Conservation (phyloP, 2,797 vertebrate genomes). For the Anableps anableps region DNA sequence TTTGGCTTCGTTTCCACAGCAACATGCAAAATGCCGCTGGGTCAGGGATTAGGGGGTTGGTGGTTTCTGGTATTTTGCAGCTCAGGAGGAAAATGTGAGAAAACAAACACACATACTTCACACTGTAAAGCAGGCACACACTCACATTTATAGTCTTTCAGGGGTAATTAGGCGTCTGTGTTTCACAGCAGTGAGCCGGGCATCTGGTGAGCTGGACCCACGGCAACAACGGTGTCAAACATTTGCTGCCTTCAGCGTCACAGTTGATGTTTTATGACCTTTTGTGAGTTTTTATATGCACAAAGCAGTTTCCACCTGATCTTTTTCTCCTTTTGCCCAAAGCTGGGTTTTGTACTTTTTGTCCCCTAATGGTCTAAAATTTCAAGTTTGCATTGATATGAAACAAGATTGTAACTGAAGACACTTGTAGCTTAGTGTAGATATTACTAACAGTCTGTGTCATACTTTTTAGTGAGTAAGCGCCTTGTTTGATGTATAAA, state of each 20-base stretch:
- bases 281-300: constrained; percentile 8
- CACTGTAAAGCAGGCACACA: constrained; percentile 24
- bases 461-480: constrained; percentile 8
- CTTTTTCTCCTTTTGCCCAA: neutral
- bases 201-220: constrained; percentile 11
- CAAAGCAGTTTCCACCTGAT: neutral
- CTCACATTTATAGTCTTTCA: constrained; percentile 16
- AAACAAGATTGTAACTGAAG: neutral
- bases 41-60: constrained; percentile 45
- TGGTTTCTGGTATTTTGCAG: constrained; percentile 44
- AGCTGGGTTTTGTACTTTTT: neutral
- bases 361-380: neutral
- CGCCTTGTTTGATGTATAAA: constrained; percentile 3
- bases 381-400: neutral
- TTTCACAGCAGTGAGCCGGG: constrained; percentile 39
- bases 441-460: neutral
- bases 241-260: constrained; percentile 26
- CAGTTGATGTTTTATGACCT: constrained; percentile 26
- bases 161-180: constrained; percentile 46
- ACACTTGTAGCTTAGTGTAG: neutral
- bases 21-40: constrained; percentile 49
- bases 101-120: constrained; percentile 20
- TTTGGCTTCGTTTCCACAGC: constrained; percentile 43
- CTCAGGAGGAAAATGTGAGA: constrained; percentile 43
- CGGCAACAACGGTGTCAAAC: constrained; percentile 7